Percentiles rank a stretch among this genome's conserved stretches.
Evolutionary conservation across 1,140 invertebrate species (phyloP).

Genomic region (Brachionus paranguensis): DNA sequence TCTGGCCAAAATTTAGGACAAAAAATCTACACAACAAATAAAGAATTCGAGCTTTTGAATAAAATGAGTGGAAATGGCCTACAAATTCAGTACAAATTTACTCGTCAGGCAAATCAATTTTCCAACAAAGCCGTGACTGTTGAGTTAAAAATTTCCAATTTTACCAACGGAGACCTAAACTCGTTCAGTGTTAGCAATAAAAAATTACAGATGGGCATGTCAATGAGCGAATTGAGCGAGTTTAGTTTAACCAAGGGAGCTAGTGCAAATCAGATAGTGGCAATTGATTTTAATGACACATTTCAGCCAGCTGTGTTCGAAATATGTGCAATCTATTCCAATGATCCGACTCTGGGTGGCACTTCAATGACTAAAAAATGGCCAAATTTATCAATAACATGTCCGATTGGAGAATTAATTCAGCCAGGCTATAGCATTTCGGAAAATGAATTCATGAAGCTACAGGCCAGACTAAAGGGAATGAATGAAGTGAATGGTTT

Average conservation of each 20-base stretch:
- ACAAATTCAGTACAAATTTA: conserved; percentile 66
- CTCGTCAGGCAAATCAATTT: conserved; percentile 41
- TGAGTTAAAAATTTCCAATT: conserved; percentile 74
- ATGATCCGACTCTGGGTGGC: neutral
- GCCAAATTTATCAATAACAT: conserved; percentile 65
- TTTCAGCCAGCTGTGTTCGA: conserved; percentile 78
- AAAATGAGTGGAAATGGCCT: conserved; percentile 72
- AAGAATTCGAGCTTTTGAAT: conserved; percentile 68
- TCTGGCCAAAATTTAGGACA: neutral
- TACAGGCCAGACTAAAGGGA: conserved; percentile 65
- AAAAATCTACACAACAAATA: conserved; percentile 60
- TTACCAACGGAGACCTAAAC: conserved; percentile 63
- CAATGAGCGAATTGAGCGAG: conserved; percentile 73
- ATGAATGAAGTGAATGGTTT: conserved; percentile 74
- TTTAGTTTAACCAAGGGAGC: conserved; percentile 62
- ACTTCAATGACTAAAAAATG: conserved; percentile 52
- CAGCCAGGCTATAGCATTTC: conserved; percentile 69
- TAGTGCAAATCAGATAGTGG: conserved; percentile 60
- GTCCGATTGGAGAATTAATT: conserved; percentile 80
- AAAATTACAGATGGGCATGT: conserved; percentile 64
- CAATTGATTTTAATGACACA: conserved; percentile 88
- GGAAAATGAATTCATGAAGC: conserved; percentile 66
- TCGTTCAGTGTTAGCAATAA: conserved; percentile 62
- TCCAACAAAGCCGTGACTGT: conserved; percentile 69
- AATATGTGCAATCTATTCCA: conserved; percentile 60